Evolutionary conservation across 2,888 invertebrate species (phyloP), one percentile per base, ranked within the genome.

Genomic region (Stictocephala bisonia): DNA sequence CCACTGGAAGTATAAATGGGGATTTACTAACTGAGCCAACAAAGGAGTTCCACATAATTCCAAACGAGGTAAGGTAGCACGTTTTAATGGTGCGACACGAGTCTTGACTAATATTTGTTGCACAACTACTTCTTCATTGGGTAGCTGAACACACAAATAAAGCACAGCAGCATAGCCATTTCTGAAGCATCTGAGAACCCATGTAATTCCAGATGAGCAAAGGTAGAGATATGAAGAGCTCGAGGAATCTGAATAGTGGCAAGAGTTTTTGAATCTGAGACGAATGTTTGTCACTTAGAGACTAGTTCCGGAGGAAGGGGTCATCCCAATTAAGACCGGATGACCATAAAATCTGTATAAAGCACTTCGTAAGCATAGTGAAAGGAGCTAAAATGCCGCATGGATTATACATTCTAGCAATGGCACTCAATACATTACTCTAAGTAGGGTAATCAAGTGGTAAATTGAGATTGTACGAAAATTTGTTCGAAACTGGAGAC

Each of bases 121-220:
- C n/a, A n/a, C n/a, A n/a, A n/a, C n/a, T n/a, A 18, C 35, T 15
- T 13, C 18, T 20, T 13, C 24, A 15, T 26, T 2, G 3, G 60
- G 26, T 7, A 15, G 9, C 3, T 11, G 15, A 13, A 15, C 3
- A 27, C 56, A 15, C 27, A 56, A 11, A 27, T 56, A 56, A 15
- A 56, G 24, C 15, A 15, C 13, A 24, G 56, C 56, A 1, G 26
- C 26, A 53, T 44, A 71, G 15, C 71, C 71, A n/a, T 58, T 35
- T 24, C 56, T 20, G 71, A 71, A 26, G 71, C 71, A 40, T 71
- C 71, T 1, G 22, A 64, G 7, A 60, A 71, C 6, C 71, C 58
- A n/a, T n/a, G n/a, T n/a, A n/a, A n/a, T n/a, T n/a, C n/a, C n/a
- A n/a, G n/a, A n/a, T n/a, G n/a, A n/a, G 20, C 26, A 11, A 13